Percentiles rank a stretch among this genome's conserved stretches.
These are phyloP conservation scores for Chiloscyllium plagiosum DNA, from an alignment of 2,113 vertebrate genomes.

Conservation along the genomic window DNA sequence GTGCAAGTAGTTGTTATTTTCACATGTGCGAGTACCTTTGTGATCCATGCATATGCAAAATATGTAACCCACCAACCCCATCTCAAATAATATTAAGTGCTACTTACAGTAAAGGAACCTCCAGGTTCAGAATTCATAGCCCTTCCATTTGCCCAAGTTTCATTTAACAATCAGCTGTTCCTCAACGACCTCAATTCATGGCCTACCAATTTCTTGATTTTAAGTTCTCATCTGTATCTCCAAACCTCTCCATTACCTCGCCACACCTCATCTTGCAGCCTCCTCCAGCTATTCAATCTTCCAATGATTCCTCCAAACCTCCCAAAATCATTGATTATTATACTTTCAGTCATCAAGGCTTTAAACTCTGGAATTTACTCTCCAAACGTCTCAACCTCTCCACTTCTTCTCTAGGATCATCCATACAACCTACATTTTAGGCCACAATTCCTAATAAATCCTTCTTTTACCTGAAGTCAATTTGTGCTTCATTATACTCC, in stretches of 20 bases:
- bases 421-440: not conserved
- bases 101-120: too few relatives aligned
- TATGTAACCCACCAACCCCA: too few relatives aligned
- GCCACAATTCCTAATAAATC: not conserved
- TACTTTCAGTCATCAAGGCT: not conserved
- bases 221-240: not conserved
- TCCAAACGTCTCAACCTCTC: not conserved
- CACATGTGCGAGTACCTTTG: too few relatives aligned
- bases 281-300: not conserved
- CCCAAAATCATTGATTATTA: not conserved
- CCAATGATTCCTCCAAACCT: not conserved
- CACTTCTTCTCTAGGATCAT: not conserved
- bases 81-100: too few relatives aligned
- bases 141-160: not conserved
- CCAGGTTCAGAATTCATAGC: too few relatives aligned
- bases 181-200: not conserved
- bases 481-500: not conserved
- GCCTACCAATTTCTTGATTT: not conserved
- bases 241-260: not conserved
- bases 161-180: not conserved
- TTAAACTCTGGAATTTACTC: not conserved
- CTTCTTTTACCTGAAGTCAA: not conserved
- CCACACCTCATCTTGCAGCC: not conserved
- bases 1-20: too few relatives aligned
- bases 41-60: too few relatives aligned